Evolutionary conservation across 92 coral and sea anemone species (phyloP).

Genomic region (Parazoanthus darwini): DNA sequence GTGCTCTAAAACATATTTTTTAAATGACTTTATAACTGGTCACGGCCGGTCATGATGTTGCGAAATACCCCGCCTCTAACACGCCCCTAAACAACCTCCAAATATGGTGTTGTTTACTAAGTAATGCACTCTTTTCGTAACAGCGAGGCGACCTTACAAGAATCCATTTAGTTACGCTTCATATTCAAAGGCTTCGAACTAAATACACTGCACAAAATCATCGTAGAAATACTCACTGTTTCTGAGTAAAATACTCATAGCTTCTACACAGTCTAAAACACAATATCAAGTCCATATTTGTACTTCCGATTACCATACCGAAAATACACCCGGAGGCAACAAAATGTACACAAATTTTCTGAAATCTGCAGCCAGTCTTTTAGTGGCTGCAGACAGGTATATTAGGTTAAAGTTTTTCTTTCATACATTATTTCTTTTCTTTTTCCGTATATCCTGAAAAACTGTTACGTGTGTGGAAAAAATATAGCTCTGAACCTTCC

Average conservation of each 20-base stretch:
- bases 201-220: not conserved
- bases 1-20: too few relatives aligned
- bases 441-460: not conserved
- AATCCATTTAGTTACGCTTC: too few relatives aligned
- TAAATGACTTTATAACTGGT: too few relatives aligned
- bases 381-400: not conserved
- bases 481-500: not conserved
- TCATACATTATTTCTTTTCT: too few relatives aligned
- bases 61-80: conserved; percentile 1
- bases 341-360: too few relatives aligned
- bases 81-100: conserved; percentile 6
- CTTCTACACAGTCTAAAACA: not conserved
- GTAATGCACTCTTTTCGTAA: not conserved
- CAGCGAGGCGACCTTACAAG: not conserved
- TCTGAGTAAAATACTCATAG: not conserved
- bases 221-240: not conserved
- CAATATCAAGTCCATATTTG: not conserved
- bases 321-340: too few relatives aligned
- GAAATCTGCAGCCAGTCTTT: too few relatives aligned
- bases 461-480: too few relatives aligned
- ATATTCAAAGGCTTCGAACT: not conserved
- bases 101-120: not conserved
- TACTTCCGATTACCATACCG: not conserved
- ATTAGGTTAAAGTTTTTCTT: too few relatives aligned
- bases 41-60: not conserved